These are phyloP conservation scores for Heliconius eleuchia DNA, from an alignment of 1,140 invertebrate genomes.

Conservation along the genomic window DNA sequence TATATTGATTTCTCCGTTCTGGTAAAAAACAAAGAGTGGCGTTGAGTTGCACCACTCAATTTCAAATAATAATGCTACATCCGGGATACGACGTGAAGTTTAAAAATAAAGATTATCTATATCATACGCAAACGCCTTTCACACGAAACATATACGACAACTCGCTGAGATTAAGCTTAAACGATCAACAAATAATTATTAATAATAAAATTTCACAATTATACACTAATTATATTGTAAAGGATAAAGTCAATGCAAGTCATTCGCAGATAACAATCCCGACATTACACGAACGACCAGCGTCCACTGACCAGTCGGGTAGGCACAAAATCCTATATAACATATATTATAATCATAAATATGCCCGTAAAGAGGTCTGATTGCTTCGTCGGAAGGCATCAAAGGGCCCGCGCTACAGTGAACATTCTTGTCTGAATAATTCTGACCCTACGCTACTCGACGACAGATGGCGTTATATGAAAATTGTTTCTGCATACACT, in stretches of 20 bases:
- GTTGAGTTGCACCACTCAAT: no score
- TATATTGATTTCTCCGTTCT: no score
- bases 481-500: conserved; percentile 65
- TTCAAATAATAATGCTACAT: no score
- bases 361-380: conserved; percentile 77
- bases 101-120: no score
- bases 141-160: not conserved
- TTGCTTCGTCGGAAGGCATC: conserved; percentile 79
- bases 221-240: conserved; percentile 7
- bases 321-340: conserved; percentile 79
- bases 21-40: no score
- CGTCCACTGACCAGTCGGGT: conserved; percentile 46
- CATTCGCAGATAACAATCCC: conserved; percentile 61
- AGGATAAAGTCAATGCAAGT: conserved; percentile 22
- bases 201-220: not conserved
- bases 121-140: no score
- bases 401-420: conserved; percentile 68
- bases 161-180: not conserved
- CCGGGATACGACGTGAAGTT: no score
- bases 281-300: conserved; percentile 56
- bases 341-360: conserved; percentile 81
- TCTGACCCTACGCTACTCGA: conserved; percentile 67
- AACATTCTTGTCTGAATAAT: conserved; percentile 70
- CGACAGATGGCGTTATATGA: conserved; percentile 73
- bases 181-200: not conserved